Percentiles rank a stretch among this genome's conserved stretches.
phyloP scores from a whole-genome alignment of 92 coral and sea anemone species.

The Isaurus tuberculatus region DNA sequence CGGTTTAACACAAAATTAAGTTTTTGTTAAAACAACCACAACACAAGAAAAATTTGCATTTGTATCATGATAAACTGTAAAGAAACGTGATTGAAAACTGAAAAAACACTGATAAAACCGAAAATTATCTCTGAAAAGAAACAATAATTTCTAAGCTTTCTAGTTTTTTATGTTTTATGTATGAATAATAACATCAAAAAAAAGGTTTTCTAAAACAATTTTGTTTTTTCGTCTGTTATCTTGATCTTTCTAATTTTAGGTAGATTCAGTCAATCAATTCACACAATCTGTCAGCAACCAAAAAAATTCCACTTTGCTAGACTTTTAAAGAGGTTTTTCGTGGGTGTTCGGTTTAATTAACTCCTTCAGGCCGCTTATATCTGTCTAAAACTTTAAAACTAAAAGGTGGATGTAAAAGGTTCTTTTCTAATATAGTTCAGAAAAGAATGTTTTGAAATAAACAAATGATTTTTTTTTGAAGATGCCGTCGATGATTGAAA shows the following conservation, averaged over 20 bases:
- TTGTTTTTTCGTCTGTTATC: neutral
- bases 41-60: constrained; percentile 45
- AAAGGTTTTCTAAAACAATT: neutral
- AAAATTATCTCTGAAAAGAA: neutral
- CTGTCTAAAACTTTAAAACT: constrained; percentile 15
- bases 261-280: neutral
- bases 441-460: neutral
- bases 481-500: neutral
- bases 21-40: constrained; percentile 18
- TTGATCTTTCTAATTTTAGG: neutral
- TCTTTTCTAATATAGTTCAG: neutral
- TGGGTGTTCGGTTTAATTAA: neutral
- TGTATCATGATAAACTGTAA: constrained; percentile 31
- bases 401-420: neutral
- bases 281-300: neutral
- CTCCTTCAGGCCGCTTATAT: constrained; percentile 6
- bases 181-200: neutral
- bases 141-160: neutral
- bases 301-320: neutral
- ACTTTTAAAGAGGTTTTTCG: constrained; percentile 1
- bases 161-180: neutral
- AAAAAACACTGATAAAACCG: neutral
- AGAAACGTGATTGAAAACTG: neutral
- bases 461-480: constrained; percentile 8
- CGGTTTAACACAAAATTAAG: constrained; percentile 48